Evolutionary conservation across 2,888 invertebrate species (phyloP).

Genomic region (Azorinus chamasolen): DNA sequence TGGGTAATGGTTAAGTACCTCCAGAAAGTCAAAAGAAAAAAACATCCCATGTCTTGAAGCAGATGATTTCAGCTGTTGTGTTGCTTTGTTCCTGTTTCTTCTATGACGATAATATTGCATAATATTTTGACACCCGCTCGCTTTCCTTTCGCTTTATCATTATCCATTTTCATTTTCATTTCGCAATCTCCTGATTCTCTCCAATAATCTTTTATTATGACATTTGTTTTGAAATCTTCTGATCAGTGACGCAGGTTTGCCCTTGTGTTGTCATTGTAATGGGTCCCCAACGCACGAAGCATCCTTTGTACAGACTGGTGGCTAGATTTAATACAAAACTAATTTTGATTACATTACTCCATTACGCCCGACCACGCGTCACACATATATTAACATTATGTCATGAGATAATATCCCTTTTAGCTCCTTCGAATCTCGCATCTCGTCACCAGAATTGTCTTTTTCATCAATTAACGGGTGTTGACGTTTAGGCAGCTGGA

Average conservation of each 20-base stretch:
- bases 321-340: neutral
- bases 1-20: too few relatives aligned
- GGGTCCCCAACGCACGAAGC: neutral
- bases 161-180: neutral
- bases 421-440: neutral
- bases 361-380: neutral
- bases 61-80: neutral
- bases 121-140: conserved; percentile 9
- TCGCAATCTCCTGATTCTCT: too few relatives aligned
- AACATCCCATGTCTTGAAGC: neutral
- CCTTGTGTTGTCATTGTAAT: neutral
- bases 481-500: neutral
- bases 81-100: neutral
- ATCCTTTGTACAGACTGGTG: too few relatives aligned
- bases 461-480: too few relatives aligned
- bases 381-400: conserved; percentile 4
- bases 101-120: neutral
- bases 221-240: too few relatives aligned
- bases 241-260: too few relatives aligned
- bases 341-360: conserved; percentile 8
- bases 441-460: neutral
- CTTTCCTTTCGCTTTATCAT: conserved; percentile 2
- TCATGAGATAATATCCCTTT: conserved; percentile 3
- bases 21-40: too few relatives aligned
- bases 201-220: too few relatives aligned